Base-by-base conservation (phyloP, 2,113 vertebrate genomes). In the Neodontobutis hainanensis region DNA sequence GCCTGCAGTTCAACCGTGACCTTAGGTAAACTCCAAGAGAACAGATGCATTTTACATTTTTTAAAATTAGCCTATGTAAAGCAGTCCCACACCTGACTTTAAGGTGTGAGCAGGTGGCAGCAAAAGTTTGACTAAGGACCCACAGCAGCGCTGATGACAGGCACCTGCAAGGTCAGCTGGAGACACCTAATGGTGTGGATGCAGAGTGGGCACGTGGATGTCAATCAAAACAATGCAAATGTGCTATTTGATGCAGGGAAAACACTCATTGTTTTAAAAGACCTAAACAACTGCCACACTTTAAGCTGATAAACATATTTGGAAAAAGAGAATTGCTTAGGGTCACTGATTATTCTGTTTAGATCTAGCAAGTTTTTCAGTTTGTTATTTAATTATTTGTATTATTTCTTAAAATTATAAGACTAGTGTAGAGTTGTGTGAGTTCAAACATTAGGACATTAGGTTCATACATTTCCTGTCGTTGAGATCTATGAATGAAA, bases 151-250 rank as follows among this genome's bases (percentile, higher is more conserved):
- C 12, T 43, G 38, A 47, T 70, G 40, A 52, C 45, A 51, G 45
- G 59, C 83, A 81, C 86, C 77, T 85, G 84, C 70, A 56, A 16
- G 58, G 61, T 52, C 63, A 80, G 52, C 70, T 70, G 75, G 77
- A 73, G 73, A 76, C 73, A 64, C 71, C 72, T 71, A 73, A 71
- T 65, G 72, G 74, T 60, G 65, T 59, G 47, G 53, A 64, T 53
- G 59, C 38, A 56, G 67, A 76, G 27, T 19, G 9, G 46, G 43
- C 27, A 55, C 61, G 40, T 55, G 52, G 34, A 67, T 52, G 63
- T 4, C 47, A 55, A 8, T 56, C 57, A 46, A 5, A 44, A n/a
- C 5, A 35, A 55, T 38, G 34, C 52, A 55, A 55, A 55, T 38
- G 12, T 8, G 34, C 16, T 34, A 52, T 5, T 15, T 42, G 0